Percentiles rank a stretch among this genome's conserved stretches.
These are phyloP conservation scores for Nesoenas mayeri DNA, from an alignment of 2,113 vertebrate genomes.

Conservation along the genomic window DNA sequence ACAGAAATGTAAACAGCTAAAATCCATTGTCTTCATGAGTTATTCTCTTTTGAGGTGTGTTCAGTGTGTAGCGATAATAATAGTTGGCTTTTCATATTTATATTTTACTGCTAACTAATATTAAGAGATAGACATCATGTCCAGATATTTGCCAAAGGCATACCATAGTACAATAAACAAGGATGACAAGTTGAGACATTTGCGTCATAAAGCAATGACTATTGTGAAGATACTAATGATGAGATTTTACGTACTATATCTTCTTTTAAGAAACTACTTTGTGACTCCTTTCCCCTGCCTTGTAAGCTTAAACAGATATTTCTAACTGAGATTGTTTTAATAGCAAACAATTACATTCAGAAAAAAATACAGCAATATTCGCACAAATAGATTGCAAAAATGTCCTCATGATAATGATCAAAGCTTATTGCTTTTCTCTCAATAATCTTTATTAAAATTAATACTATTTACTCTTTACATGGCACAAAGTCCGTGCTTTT, in stretches of 20 bases:
- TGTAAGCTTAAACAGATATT: background rate
- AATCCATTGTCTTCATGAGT: background rate
- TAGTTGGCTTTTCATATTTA: background rate
- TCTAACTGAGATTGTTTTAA: background rate
- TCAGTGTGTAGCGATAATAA: background rate
- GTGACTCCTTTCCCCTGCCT: background rate
- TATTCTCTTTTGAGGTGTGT: background rate
- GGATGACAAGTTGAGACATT: background rate
- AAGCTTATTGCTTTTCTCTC: background rate
- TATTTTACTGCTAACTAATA: background rate
- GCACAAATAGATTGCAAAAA: background rate
- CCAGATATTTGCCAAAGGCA: background rate
- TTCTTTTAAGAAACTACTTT: background rate
- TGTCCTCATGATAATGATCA: background rate
- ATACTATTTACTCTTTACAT: background rate
- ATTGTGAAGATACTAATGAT: background rate
- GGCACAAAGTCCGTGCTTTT: background rate
- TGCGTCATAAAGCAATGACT: background rate
- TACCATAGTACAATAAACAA: background rate
- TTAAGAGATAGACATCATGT: background rate
- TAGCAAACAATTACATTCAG: constrained; percentile 3
- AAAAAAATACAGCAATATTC: background rate
- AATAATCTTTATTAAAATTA: background rate
- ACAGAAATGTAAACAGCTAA: background rate
- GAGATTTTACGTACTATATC: background rate